A percentile compares a stretch with the other conserved stretches of the same genome.
These are phyloP conservation scores for Thyatira batis DNA, from an alignment of 2,888 invertebrate genomes.

Conservation along the genomic window DNA sequence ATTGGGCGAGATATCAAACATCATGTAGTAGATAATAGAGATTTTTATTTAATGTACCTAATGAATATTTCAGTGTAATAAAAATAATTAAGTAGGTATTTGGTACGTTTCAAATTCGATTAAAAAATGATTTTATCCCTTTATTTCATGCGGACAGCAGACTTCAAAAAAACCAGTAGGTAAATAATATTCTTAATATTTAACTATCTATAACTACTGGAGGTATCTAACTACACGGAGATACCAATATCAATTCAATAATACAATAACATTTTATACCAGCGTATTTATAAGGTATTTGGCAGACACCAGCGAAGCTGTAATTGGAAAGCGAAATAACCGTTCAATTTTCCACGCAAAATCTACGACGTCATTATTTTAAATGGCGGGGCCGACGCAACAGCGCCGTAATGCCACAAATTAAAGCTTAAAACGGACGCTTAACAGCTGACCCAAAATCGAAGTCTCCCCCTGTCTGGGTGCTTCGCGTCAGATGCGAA, in stretches of 20 bases:
- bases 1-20: conserved; percentile 69
- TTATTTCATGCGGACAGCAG: too few species aligned
- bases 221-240: background rate
- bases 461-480: conserved; percentile 63
- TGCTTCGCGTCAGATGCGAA: conserved; percentile 60
- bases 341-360: conserved; percentile 58
- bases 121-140: too few species aligned
- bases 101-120: too few species aligned
- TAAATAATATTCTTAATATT: too few species aligned
- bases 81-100: too few species aligned
- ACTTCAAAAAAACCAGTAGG: too few species aligned
- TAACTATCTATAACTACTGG: conserved; percentile 4
- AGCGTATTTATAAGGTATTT: background rate
- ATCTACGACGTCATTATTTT: conserved; percentile 74
- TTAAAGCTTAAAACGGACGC: conserved; percentile 82
- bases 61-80: too few species aligned
- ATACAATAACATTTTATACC: conserved; percentile 13
- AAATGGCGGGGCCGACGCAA: conserved; percentile 69
- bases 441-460: conserved; percentile 82
- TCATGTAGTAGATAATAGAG: too few species aligned
- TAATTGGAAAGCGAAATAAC: conserved; percentile 61
- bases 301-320: conserved; percentile 26
- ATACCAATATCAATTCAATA: background rate
- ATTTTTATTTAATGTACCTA: too few species aligned
- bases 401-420: conserved; percentile 78